Evolutionary conservation across 2,888 invertebrate species (phyloP), one percentile per base, ranked within the genome.

Genomic region (Pristionchus japonicus): DNA sequence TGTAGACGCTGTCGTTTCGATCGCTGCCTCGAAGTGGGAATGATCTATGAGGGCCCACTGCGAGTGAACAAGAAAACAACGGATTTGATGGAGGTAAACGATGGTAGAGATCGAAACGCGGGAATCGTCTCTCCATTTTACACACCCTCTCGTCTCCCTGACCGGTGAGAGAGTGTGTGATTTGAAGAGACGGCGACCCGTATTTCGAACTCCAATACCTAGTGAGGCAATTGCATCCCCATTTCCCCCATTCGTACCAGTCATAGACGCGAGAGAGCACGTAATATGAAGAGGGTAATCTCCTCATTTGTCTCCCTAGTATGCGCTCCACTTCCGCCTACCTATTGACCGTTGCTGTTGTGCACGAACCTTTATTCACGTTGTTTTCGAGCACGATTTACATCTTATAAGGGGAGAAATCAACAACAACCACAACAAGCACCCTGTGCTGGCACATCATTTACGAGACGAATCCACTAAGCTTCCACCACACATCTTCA

Each of bases 1-100:
- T 77, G 77, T 43, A 43, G 77, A 4, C 77, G 77, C 43, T 77
- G 77, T 43, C 77, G 77, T 27, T 77, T 77, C 77, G 77, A 77
- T 17, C 77, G 77, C 1, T 77, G 77, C 47, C 3, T 43, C 43
- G 9, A 23, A 3, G 77, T 77, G 13, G 77, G 77, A n/a, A 43
- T 77, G 77, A 6, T 43, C 27, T 77, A 77, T 43, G 77, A 77
- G 3, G 77, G 77, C 11, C 77, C 77, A 13, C 77, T 77, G 9
- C 23, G 77, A 17, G 77, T 77, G 77, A 77, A 77, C 77, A 77
- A 47, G 77, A 77, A 77, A 6, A 3, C 27, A 6, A 27, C 23
- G 13, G 77, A 40, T 3, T 1, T n/a, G 11, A 13, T 34, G 34
- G 34, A 67, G 67, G 31, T 34, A 17, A 64, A 64, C n/a, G n/a